Percentiles rank a stretch among this genome's conserved stretches.
Conservation (phyloP, 2,797 vertebrate species). For the Graptemys geographica region DNA sequence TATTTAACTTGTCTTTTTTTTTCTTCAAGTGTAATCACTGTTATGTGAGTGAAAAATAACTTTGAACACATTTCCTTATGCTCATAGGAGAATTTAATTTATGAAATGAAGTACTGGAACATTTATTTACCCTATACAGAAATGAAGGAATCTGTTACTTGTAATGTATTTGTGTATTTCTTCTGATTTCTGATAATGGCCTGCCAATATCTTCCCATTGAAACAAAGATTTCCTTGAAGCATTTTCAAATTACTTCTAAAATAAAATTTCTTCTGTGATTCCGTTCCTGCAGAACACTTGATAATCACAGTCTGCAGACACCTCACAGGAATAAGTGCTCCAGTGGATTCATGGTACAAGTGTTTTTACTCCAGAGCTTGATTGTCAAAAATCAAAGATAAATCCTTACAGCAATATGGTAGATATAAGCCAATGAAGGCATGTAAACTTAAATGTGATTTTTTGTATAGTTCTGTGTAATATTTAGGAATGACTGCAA, state of each 20-base stretch:
- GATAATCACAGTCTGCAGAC: background rate
- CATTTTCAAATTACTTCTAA: background rate
- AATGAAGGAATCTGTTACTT: background rate
- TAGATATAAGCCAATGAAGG: background rate
- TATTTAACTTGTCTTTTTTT: background rate
- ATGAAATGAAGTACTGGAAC: background rate
- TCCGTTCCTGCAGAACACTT: background rate
- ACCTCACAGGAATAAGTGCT: background rate
- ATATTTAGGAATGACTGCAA: background rate
- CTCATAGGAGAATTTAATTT: background rate
- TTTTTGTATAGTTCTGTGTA: background rate
- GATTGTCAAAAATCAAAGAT: background rate
- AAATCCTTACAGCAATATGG: background rate
- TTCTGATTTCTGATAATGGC: background rate
- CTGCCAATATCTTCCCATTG: background rate
- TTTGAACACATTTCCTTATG: background rate
- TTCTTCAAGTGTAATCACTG: background rate
- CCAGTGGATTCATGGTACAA: background rate
- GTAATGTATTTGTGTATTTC: background rate
- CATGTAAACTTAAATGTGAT: background rate
- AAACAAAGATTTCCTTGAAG: conserved; percentile 24
- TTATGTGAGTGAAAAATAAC: background rate
- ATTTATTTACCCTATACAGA: background rate
- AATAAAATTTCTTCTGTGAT: background rate
- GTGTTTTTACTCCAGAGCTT: background rate